Evolutionary conservation across 1,140 invertebrate species (phyloP), one percentile per base, ranked within the genome.

Genomic region (Capitella teleta): DNA sequence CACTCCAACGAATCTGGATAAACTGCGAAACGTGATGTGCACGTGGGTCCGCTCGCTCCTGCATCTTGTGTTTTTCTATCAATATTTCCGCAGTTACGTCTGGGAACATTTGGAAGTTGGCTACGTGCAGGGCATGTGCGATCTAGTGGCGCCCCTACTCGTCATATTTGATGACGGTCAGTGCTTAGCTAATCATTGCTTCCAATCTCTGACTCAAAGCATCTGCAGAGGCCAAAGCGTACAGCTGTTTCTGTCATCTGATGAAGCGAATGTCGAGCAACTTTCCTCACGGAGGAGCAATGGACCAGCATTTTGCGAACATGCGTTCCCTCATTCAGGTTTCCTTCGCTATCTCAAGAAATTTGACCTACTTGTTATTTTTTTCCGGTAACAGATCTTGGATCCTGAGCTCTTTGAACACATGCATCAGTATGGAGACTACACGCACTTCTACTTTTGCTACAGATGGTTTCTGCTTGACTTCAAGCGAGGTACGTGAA

Each of bases 391-490:
- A 44, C 82, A 90, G 76, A 91, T 96, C 55, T 73, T 95, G 48
- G 91, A 96, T 73, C 82, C 83, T 16, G 89, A 95, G 72, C 79
- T 96, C 73, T 94, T 89, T 75, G 86, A 93, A 57, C 74, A 92
- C 59, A 92, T 95, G 84, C 86, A 92, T 70, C 82, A 86, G 51
- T 86, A 92, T 70, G 88, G 88, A 8, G 92, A 96, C 70, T 94
- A 90, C 70, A 93, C 89, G 14, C 89, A 96, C 70, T 93, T 95
- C 71, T 96, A 94, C 71, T 96, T 96, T 74, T 94, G 89, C 66
- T 96, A 96, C 70, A 81, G 91, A 45, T 96, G 92, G 92, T 84
- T 85, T 65, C 71, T 85, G 6, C 67, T 85, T 12, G 83, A 85
- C 63, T 86, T 85, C 59, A 85, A 85, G 71, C 65, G 83, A 77